Percentiles rank a stretch among this genome's conserved stretches.
phyloP scores from a whole-genome alignment of 2,888 invertebrate genomes.

The Hoplodrina blanda region DNA sequence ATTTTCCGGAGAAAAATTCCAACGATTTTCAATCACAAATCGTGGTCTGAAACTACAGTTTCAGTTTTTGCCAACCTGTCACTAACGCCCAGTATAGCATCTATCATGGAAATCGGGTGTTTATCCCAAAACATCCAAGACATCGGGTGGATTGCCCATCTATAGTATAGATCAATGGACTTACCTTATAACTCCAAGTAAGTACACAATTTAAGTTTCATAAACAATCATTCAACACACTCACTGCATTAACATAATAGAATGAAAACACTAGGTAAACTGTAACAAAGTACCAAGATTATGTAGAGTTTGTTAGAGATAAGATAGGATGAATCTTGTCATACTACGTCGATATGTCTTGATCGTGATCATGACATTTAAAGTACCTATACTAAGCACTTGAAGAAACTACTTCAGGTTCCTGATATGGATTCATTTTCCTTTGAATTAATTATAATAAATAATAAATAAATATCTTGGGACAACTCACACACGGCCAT shows the following conservation, averaged over 20 bases:
- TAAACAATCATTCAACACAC: slow-evolving; percentile 16
- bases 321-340: slow-evolving; percentile 59
- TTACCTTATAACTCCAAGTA: neutral
- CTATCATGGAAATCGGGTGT: too few species aligned
- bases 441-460: neutral
- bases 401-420: slow-evolving; percentile 20
- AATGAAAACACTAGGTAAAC: slow-evolving; percentile 27
- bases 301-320: slow-evolving; percentile 47
- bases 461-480: too few species aligned
- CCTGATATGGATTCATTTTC: slow-evolving; percentile 27
- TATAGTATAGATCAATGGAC: neutral
- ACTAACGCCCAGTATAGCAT: too few species aligned
- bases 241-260: slow-evolving; percentile 31
- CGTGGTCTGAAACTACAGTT: too few species aligned
- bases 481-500: too few species aligned
- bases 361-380: slow-evolving; percentile 40
- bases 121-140: too few species aligned
- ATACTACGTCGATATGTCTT: slow-evolving; percentile 42
- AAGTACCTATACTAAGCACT: slow-evolving; percentile 31
- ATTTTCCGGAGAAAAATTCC: too few species aligned
- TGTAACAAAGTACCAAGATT: slow-evolving; percentile 45
- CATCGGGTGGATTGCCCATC: too few species aligned
- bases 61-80: too few species aligned
- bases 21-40: too few species aligned
- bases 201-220: slow-evolving; percentile 6